Percentiles rank a stretch among this genome's conserved stretches.
Evolutionary conservation across 2,888 invertebrate genomes (phyloP).

Genomic region (Aphidius colemani): DNA sequence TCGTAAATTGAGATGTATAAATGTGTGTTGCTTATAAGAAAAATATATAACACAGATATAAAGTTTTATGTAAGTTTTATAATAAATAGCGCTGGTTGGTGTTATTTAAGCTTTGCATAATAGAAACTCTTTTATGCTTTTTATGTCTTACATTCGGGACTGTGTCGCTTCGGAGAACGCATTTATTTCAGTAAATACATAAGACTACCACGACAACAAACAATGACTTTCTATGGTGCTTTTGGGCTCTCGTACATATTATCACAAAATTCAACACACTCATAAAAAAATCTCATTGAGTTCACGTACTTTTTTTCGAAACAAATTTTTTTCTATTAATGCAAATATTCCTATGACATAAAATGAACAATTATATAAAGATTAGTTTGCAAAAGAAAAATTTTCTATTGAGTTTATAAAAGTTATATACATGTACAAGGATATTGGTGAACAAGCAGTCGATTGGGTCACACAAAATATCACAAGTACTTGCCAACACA

Average conservation of each 20-base stretch:
- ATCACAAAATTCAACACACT: conserved; percentile 32
- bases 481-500: conserved; percentile 38
- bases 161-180: conserved; percentile 53
- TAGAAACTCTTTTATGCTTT: conserved; percentile 58
- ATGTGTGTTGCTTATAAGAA: conserved; percentile 8
- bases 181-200: conserved; percentile 52
- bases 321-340: too few species aligned
- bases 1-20: conserved; percentile 25
- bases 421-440: conserved; percentile 5
- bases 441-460: conserved; percentile 38
- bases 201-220: conserved; percentile 36
- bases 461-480: conserved; percentile 50
- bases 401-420: too few species aligned
- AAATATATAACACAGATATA: conserved; percentile 3
- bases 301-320: too few species aligned
- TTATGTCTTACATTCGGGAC: conserved; percentile 56
- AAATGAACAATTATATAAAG: too few species aligned
- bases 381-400: too few species aligned
- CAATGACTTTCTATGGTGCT: conserved; percentile 46
- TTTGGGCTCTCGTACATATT: conserved; percentile 33
- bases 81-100: conserved; percentile 36
- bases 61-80: not conserved
- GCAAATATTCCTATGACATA: too few species aligned
- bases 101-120: conserved; percentile 59
- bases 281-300: too few species aligned